Evolutionary conservation across 2,113 vertebrate species (phyloP).

Genomic region (Grammomys surdaster): DNA sequence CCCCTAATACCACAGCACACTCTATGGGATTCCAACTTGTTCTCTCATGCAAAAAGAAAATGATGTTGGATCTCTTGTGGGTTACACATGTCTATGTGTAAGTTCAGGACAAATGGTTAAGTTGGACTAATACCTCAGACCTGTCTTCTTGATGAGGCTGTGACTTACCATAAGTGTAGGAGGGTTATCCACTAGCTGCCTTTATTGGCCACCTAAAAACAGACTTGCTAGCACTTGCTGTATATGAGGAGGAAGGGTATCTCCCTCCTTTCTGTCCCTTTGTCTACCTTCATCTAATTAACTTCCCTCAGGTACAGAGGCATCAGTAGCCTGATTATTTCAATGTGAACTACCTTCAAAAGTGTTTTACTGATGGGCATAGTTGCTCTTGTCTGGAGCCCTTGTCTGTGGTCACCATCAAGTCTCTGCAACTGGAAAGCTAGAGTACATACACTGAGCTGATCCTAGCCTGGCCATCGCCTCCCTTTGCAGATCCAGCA

Average conservation of each 20-base stretch:
- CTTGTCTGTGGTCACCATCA: background rate
- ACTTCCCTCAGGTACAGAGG: background rate
- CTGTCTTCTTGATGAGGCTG: background rate
- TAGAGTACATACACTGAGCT: background rate
- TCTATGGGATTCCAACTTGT: background rate
- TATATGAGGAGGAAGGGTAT: background rate
- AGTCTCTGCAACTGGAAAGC: background rate
- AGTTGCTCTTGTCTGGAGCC: background rate
- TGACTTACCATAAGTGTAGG: background rate
- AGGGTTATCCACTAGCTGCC: background rate
- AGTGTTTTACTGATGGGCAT: background rate
- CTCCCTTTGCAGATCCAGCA: background rate
- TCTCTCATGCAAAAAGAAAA: background rate
- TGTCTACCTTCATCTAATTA: background rate
- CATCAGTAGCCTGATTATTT: background rate
- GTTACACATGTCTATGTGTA: background rate
- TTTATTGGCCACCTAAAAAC: background rate
- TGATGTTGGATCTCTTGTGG: background rate
- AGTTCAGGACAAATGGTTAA: background rate
- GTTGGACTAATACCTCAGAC: background rate
- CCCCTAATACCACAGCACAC: background rate
- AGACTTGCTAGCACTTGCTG: background rate
- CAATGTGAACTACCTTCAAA: too few relatives aligned
- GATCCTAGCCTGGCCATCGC: background rate
- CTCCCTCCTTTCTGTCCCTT: accelerated